phyloP scores from a whole-genome alignment of 2,113 vertebrate species.

The Percopsis transmontana region DNA sequence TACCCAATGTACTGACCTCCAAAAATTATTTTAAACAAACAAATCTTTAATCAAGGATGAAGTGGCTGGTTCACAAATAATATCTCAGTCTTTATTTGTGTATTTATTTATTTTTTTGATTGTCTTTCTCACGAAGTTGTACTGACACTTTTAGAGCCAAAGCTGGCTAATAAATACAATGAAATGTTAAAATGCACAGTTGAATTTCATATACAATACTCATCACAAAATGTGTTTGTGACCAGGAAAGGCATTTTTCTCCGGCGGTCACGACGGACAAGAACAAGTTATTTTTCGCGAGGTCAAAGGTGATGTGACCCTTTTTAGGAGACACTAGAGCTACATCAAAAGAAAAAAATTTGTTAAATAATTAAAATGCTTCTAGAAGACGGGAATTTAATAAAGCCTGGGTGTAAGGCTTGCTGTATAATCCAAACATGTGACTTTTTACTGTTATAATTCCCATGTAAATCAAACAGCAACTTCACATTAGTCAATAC shows the following conservation, averaged over 20 bases:
- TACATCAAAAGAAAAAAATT: constrained; percentile 85
- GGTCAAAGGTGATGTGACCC: constrained; percentile 62
- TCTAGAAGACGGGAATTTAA: constrained; percentile 86
- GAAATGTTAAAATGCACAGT: constrained; percentile 86
- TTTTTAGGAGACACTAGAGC: constrained; percentile 83
- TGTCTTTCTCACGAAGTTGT: constrained; percentile 90
- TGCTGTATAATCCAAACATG: constrained; percentile 85
- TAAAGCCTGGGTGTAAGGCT: constrained; percentile 85
- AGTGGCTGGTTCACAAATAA: constrained; percentile 76
- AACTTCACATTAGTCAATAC: constrained; percentile 99
- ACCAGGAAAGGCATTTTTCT: constrained; percentile 76
- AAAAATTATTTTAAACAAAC: not conserved
- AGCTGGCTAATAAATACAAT: constrained; percentile 98
- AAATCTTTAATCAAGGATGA: constrained; percentile 59
- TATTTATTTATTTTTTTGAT: constrained; percentile 82
- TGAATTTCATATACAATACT: constrained; percentile 86
- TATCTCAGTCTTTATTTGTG: constrained; percentile 84
- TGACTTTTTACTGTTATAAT: constrained; percentile 90
- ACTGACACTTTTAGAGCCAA: constrained; percentile 94
- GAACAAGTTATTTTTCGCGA: constrained; percentile 64
- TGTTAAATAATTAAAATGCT: constrained; percentile 94
- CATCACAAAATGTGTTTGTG: constrained; percentile 77
- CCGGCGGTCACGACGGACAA: constrained; percentile 81
- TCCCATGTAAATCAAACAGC: constrained; percentile 84
- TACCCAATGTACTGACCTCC: not conserved